Conservation (phyloP, 2,113 vertebrate genomes). For the Miniopterus natalensis region DNA sequence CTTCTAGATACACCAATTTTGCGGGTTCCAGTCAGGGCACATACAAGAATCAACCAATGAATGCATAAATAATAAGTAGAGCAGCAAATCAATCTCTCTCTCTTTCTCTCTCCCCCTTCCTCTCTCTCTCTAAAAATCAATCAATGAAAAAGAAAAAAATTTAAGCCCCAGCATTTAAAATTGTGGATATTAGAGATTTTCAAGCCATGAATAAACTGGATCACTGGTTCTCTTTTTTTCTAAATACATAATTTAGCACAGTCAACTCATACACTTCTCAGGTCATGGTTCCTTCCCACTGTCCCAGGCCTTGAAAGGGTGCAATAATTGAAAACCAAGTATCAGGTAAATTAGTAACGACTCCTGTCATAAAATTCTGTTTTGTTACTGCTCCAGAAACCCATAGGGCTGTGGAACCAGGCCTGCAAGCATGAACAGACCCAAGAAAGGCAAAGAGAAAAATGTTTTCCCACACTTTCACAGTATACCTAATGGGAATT, state of each 20-base stretch:
- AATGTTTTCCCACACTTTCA: background rate
- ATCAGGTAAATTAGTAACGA: background rate
- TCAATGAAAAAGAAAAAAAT: background rate
- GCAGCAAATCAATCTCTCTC: background rate
- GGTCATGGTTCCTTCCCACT: background rate
- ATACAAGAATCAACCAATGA: background rate
- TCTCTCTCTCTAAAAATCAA: background rate
- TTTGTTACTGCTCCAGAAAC: conserved; percentile 45
- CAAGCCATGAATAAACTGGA: conserved; percentile 48
- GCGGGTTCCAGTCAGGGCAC: background rate
- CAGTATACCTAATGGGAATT: background rate
- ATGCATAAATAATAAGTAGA: background rate
- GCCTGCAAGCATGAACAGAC: background rate
- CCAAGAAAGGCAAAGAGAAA: background rate
- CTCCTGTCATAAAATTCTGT: conserved; percentile 30
- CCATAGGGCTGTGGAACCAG: background rate
- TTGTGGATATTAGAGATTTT: conserved; percentile 22
- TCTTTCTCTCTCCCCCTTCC: too few relatives aligned
- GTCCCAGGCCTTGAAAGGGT: background rate
- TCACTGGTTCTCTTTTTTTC: conserved; percentile 44
- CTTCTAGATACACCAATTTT: background rate
- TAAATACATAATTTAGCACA: conserved; percentile 41
- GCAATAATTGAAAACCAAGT: background rate
- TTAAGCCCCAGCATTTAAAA: conserved; percentile 41
- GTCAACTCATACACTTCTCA: background rate